Conservation (phyloP, 2,113 vertebrate species). For the Hemicordylus capensis region DNA sequence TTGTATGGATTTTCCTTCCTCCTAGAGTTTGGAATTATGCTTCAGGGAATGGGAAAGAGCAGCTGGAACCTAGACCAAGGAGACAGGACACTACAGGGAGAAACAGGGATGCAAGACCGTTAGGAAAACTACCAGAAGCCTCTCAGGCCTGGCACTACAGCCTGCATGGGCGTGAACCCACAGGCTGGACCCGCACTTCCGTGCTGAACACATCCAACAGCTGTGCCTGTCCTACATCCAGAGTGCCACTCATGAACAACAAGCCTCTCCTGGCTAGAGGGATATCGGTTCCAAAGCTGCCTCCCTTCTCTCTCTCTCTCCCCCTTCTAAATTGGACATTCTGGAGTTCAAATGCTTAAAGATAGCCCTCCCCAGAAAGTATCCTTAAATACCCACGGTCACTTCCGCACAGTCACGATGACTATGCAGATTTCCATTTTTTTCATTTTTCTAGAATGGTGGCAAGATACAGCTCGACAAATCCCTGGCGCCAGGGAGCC, state of each 20-base stretch:
- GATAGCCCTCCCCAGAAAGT: background rate
- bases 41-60: background rate
- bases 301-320: background rate
- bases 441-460: background rate
- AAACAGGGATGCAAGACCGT: background rate
- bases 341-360: background rate
- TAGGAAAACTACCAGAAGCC: background rate
- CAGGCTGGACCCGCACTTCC: background rate
- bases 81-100: too few relatives aligned
- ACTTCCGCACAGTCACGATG: background rate
- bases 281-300: background rate
- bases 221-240: background rate
- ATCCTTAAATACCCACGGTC: background rate
- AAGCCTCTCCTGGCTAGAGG: background rate
- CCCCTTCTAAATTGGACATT: too few relatives aligned
- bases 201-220: rapidly evolving
- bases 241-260: background rate
- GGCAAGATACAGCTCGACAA: too few relatives aligned
- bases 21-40: background rate
- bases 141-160: background rate
- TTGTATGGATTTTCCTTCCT: background rate
- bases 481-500: too few relatives aligned
- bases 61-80: background rate
- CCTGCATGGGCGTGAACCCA: background rate
- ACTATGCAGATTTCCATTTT: background rate